Percentiles rank a stretch among this genome's conserved stretches.
Evolutionary conservation across 2,113 vertebrate species (phyloP).

Genomic region (Microcebus tavaratra): DNA sequence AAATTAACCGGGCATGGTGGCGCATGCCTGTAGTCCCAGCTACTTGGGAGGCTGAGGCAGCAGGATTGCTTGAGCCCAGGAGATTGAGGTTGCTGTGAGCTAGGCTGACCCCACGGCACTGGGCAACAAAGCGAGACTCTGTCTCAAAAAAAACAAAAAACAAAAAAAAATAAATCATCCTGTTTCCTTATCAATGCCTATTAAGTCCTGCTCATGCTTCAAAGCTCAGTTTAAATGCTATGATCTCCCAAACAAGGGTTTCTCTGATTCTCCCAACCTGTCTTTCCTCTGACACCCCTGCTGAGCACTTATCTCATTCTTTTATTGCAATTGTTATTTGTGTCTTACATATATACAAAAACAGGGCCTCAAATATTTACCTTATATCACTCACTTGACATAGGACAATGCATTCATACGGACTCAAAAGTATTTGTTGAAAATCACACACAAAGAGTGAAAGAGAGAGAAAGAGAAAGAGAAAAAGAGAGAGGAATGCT

Average conservation of each 20-base stretch:
- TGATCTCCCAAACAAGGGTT: not conserved
- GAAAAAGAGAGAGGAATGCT: not conserved
- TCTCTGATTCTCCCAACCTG: not conserved
- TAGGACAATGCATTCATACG: not conserved
- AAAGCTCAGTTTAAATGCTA: not conserved
- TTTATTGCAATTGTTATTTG: not conserved
- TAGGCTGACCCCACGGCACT: too few relatives aligned
- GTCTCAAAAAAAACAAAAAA: too few relatives aligned
- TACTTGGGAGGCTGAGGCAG: too few relatives aligned
- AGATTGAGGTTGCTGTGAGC: too few relatives aligned
- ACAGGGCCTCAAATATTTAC: not conserved
- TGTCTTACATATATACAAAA: not conserved
- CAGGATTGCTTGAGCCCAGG: too few relatives aligned
- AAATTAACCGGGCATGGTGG: too few relatives aligned
- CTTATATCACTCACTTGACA: not conserved
- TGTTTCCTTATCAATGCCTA: not conserved
- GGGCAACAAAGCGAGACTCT: too few relatives aligned
- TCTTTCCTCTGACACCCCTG: not conserved
- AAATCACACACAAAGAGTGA: not conserved
- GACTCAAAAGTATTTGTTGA: not conserved
- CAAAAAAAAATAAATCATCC: not conserved
- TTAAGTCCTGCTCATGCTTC: not conserved
- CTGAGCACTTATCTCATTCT: not conserved
- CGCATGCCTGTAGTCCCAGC: too few relatives aligned
- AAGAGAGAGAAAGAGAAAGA: too few relatives aligned